Percentiles rank a stretch among this genome's conserved stretches.
phyloP scores from a whole-genome alignment of 2,797 vertebrate species.

The Lateolabrax maculatus region DNA sequence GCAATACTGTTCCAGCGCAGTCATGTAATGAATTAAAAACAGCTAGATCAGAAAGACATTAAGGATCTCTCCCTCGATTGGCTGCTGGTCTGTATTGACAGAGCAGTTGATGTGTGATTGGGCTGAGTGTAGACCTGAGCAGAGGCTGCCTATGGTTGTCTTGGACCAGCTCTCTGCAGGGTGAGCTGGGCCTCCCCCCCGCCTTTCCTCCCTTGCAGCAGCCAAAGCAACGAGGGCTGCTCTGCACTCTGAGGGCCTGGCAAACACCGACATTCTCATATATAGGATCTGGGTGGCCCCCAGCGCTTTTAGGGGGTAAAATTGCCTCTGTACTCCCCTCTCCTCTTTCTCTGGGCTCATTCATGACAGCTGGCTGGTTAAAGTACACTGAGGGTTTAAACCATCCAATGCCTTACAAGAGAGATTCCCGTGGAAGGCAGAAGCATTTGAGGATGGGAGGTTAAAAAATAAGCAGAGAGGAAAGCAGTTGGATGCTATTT shows the following conservation, averaged over 20 bases:
- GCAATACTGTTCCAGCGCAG: constrained; percentile 62
- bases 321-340: constrained; percentile 30
- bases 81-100: constrained; percentile 55
- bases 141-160: constrained; percentile 58
- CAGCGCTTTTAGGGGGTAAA: constrained; percentile 40
- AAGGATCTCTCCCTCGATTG: constrained; percentile 56
- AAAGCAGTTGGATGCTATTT: constrained; percentile 43
- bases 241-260: constrained; percentile 57
- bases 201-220: background rate
- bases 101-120: constrained; percentile 56
- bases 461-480: constrained; percentile 12
- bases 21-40: constrained; percentile 73
- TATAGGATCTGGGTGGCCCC: constrained; percentile 64
- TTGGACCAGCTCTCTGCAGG: constrained; percentile 61
- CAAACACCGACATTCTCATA: constrained; percentile 54
- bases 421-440: constrained; percentile 49
- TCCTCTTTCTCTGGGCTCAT: constrained; percentile 52
- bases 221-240: constrained; percentile 55
- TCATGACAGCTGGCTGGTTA: constrained; percentile 56
- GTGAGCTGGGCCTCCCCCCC: constrained; percentile 29
- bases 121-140: constrained; percentile 57
- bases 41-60: constrained; percentile 63
- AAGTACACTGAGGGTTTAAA: constrained; percentile 55
- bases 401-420: constrained; percentile 54
- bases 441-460: constrained; percentile 47